Conservation (phyloP, 2,797 vertebrate species). For the Lithobates sylvaticus region DNA sequence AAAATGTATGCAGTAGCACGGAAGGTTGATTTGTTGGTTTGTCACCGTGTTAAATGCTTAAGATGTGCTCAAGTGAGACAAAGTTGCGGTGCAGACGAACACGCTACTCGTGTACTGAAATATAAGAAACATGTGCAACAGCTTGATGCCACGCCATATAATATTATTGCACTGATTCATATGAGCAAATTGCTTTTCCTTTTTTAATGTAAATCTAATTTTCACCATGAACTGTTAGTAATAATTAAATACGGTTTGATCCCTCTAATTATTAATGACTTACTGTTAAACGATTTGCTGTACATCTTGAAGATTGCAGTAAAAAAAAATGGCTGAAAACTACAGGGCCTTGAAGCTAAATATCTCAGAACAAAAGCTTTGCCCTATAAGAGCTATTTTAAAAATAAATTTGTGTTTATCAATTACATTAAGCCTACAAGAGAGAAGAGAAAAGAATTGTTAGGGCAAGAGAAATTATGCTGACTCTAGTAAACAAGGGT, state of each 20-base stretch:
- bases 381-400: too few relatives aligned
- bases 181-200: neutral
- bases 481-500: too few relatives aligned
- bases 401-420: too few relatives aligned
- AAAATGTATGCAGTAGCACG: slow-evolving; percentile 36
- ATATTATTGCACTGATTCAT: neutral
- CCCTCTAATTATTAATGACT: neutral
- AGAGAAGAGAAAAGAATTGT: too few relatives aligned
- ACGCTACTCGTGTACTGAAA: neutral
- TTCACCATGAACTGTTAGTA: neutral
- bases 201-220: neutral
- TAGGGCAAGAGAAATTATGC: too few relatives aligned
- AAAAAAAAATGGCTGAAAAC: neutral
- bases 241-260: neutral
- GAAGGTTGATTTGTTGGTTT: slow-evolving; percentile 36
- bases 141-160: neutral
- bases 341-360: neutral
- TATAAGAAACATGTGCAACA: neutral
- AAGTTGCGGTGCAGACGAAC: neutral
- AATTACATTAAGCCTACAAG: too few relatives aligned
- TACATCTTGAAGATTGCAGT: neutral
- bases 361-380: neutral
- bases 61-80: slow-evolving; percentile 25
- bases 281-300: neutral
- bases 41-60: slow-evolving; percentile 27